Evolutionary conservation across 1,140 invertebrate species (phyloP).

Genomic region (Lasaia peninsularis): DNA sequence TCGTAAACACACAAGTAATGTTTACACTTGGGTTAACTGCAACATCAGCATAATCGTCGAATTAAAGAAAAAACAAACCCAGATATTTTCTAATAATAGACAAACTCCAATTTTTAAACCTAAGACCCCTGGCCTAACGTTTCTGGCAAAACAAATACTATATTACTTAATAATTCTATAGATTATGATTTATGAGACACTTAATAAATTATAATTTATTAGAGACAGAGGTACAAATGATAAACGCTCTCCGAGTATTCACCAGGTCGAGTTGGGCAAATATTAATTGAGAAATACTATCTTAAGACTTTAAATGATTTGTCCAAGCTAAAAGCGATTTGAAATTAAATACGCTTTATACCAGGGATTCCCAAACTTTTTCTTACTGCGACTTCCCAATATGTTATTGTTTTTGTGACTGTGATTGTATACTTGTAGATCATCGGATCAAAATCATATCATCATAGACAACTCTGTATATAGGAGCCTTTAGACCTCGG

Average conservation of each 20-base stretch:
- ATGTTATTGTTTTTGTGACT: no score
- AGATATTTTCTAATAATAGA: neutral
- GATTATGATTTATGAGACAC: conserved; percentile 21
- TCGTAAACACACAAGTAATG: neutral
- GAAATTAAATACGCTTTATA: conserved; percentile 35
- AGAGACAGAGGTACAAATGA: conserved; percentile 22
- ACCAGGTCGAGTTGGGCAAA: conserved; percentile 16
- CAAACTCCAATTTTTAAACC: neutral
- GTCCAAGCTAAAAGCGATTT: conserved; percentile 45
- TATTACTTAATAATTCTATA: conserved; percentile 24
- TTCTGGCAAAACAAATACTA: conserved; percentile 23
- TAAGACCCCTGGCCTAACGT: conserved; percentile 19
- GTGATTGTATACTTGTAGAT: no score
- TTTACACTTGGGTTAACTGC: neutral
- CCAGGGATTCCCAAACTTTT: neutral
- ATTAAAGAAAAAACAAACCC: neutral
- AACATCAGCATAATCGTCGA: no score
- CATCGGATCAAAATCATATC: no score
- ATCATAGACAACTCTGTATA: no score
- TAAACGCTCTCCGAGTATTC: conserved; percentile 31
- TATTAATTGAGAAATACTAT: conserved; percentile 17
- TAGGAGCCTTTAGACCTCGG: no score
- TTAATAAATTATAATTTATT: conserved; percentile 20
- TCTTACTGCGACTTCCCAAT: no score
- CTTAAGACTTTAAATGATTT: conserved; percentile 35